Conservation (phyloP, 2,888 invertebrate species). For the Drosophila ezoana region DNA sequence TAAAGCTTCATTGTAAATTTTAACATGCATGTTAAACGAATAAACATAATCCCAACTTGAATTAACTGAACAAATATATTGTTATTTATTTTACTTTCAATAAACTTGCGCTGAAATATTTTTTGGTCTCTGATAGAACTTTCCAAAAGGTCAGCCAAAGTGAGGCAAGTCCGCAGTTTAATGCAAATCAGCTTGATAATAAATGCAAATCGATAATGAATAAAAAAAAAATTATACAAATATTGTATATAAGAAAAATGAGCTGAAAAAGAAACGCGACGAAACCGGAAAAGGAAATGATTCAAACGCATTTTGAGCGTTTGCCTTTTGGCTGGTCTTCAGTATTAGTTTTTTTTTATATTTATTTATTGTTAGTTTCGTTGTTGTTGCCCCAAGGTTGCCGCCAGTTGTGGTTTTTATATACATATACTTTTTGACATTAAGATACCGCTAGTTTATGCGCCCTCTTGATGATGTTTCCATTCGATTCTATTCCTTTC, state of each 20-base stretch:
- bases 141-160: constrained; percentile 46
- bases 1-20: neutral
- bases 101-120: neutral
- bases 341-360: constrained; percentile 20
- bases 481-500: constrained; percentile 27
- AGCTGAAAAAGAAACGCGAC: constrained; percentile 39
- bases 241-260: constrained; percentile 24
- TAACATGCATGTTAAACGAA: neutral
- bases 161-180: constrained; percentile 5
- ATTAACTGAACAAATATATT: neutral
- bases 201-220: constrained; percentile 61
- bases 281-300: constrained; percentile 79
- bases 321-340: constrained; percentile 22
- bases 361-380: constrained; percentile 30
- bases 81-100: constrained; percentile 4
- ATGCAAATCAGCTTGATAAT: constrained; percentile 62
- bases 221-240: constrained; percentile 12
- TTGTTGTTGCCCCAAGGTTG: constrained; percentile 51
- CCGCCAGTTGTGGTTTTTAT: neutral
- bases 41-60: neutral
- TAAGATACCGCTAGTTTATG: constrained; percentile 42
- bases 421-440: constrained; percentile 2
- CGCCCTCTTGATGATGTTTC: constrained; percentile 11
- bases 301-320: constrained; percentile 47
- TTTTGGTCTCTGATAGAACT: constrained; percentile 19